These are phyloP conservation scores for Dasyornis broadbenti DNA, from an alignment of 2,113 vertebrate genomes.

Conservation along the genomic window DNA sequence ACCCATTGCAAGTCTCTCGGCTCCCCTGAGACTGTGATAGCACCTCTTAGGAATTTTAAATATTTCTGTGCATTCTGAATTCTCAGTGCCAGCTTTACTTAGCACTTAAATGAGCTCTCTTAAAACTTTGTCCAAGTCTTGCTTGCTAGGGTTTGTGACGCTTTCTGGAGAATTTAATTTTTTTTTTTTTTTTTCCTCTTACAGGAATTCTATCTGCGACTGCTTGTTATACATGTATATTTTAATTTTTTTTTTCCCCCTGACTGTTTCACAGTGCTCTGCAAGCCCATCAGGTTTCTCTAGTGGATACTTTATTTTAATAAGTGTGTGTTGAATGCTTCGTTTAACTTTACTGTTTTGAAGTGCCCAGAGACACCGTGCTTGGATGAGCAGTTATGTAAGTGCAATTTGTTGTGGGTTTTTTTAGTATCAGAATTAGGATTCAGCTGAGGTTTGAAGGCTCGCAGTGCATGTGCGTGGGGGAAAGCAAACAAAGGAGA, in stretches of 20 bases:
- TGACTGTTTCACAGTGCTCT: neutral
- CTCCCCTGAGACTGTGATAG: neutral
- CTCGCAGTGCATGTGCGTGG: neutral
- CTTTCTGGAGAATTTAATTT: neutral
- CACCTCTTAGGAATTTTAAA: neutral
- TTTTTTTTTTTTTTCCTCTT: neutral
- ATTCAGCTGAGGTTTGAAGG: slow-evolving; percentile 11
- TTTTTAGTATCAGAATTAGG: slow-evolving; percentile 41
- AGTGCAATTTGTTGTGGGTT: slow-evolving; percentile 31
- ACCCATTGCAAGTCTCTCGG: neutral
- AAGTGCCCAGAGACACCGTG: slow-evolving; percentile 53
- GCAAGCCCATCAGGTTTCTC: slow-evolving; percentile 35
- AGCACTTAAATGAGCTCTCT: neutral
- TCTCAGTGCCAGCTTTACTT: neutral
- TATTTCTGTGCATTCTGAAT: neutral
- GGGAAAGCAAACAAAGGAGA: neutral
- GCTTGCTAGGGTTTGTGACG: neutral
- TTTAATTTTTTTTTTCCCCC: neutral
- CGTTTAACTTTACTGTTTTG: slow-evolving; percentile 64
- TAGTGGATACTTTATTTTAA: slow-evolving; percentile 64
- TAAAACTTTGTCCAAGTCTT: neutral
- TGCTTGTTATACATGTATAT: neutral
- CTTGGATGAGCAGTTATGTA: slow-evolving; percentile 58
- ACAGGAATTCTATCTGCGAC: neutral
- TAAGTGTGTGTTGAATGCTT: slow-evolving; percentile 65